Percentiles rank a stretch among this genome's conserved stretches.
Evolutionary conservation across 1,140 invertebrate genomes (phyloP).

Genomic region (Scaptomyza montana): DNA sequence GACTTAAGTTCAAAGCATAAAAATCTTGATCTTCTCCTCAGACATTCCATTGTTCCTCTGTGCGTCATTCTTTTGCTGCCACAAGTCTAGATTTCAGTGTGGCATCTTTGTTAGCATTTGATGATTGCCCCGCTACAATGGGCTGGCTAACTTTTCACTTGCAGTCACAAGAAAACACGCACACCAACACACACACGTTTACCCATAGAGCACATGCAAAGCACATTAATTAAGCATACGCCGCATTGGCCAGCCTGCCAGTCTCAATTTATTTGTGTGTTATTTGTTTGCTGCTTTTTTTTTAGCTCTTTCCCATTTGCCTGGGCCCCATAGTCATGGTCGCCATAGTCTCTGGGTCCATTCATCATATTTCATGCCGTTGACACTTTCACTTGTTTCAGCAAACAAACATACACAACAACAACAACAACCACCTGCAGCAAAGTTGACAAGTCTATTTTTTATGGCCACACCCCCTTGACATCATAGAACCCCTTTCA

Average conservation of each 20-base stretch:
- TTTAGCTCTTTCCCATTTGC: not conserved
- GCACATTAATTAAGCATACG: constrained; percentile 79
- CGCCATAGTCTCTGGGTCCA: constrained; percentile 39
- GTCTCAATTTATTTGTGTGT: constrained; percentile 35
- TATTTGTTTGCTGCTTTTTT: not conserved
- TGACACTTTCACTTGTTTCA: constrained; percentile 80
- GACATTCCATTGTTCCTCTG: constrained; percentile 12
- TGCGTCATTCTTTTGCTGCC: not conserved
- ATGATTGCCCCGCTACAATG: constrained; percentile 34
- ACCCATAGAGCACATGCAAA: constrained; percentile 17
- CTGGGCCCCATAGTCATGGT: constrained; percentile 35
- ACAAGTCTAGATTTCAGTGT: constrained; percentile 27
- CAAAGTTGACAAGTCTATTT: constrained; percentile 75
- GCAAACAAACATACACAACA: constrained; percentile 58
- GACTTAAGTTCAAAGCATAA: not conserved
- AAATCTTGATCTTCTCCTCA: not conserved
- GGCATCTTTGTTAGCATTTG: constrained; percentile 41
- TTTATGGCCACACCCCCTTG: constrained; percentile 35
- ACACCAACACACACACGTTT: not conserved
- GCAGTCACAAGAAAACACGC: constrained; percentile 42
- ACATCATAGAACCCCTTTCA: constrained; percentile 1
- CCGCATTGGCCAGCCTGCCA: constrained; percentile 61
- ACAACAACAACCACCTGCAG: constrained; percentile 31
- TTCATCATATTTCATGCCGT: constrained; percentile 77
- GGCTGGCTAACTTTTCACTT: constrained; percentile 53